Base-by-base conservation (phyloP, 2,888 invertebrate genomes). In the Stenichneumon culpator region DNA sequence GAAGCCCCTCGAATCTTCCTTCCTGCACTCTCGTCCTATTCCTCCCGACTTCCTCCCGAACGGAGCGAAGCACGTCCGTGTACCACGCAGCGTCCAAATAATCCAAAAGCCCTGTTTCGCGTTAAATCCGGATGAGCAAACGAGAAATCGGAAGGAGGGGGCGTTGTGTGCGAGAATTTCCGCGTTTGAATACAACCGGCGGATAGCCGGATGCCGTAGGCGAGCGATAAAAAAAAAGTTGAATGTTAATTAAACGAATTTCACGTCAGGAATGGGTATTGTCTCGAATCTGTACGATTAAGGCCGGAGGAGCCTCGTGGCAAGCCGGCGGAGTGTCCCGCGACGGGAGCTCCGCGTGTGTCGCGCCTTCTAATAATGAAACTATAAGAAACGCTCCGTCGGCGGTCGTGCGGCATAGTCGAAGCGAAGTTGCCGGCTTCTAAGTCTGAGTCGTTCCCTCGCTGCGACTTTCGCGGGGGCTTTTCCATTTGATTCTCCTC, bases 221-320 rank as follows among this genome's bases (percentile, higher is more conserved):
- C 72, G 79, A 82, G 83, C 87, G 65, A 72, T 16, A 44, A n/a
- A 57, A 68, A 90, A 85, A 91, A 91, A 90, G 86, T 79, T 89
- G 87, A 89, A 89, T 89, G 87, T 86, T 86, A 92, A 92, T 90
- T 90, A 91, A 89, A 87, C 82, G 86, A 91, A 91, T 91, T 91
- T 91, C 90, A 89, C 89, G 89, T 87, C 79, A 86, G 88, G 90
- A 91, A 92, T 92, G 90, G 88, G 87, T 86, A 91, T 91, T 91
- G 91, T 91, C 87, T 88, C 82, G 86, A 88, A 89, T 89, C 83
- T 86, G 84, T 88, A 88, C 86, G 80, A 88, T 88, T 88, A 86
- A 79, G 78, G 70, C 73, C 75, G 85, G 54, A 39, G 65, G 16
- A 81, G 47, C 44, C 57, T 32, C 19, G 14, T 28, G 47, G 47